A percentile compares a stretch with the other conserved stretches of the same genome.
phyloP scores from a whole-genome alignment of 2,888 invertebrate genomes.

The Catocala nupta region DNA sequence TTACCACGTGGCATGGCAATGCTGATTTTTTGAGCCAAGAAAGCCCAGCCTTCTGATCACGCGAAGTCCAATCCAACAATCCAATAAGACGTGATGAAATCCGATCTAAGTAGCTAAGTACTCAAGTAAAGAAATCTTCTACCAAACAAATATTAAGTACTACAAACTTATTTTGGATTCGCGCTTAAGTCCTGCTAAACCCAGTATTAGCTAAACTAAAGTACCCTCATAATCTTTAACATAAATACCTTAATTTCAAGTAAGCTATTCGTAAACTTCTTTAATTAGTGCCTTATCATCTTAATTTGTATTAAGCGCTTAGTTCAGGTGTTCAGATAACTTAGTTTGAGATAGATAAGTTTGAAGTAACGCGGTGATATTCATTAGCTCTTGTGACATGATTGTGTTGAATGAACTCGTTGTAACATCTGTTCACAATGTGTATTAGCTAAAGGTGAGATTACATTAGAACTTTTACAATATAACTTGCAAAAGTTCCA shows the following conservation, averaged over 20 bases:
- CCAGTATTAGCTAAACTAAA: neutral
- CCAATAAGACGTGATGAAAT: too few species aligned
- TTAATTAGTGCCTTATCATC: constrained; percentile 1
- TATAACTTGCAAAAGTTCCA: too few species aligned
- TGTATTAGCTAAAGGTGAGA: neutral
- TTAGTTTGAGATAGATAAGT: constrained; percentile 5
- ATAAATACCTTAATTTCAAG: neutral
- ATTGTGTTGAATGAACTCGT: neutral
- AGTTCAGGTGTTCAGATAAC: constrained; percentile 6
- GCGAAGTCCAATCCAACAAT: too few species aligned
- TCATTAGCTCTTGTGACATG: neutral
- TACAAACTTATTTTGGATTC: too few species aligned
- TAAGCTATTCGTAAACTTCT: neutral
- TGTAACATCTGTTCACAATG: neutral
- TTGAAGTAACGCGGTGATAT: neutral
- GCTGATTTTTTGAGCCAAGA: too few species aligned
- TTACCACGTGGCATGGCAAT: too few species aligned
- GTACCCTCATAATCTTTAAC: neutral
- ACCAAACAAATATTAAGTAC: too few species aligned
- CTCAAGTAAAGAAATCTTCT: too few species aligned
- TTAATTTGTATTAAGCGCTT: constrained; percentile 6
- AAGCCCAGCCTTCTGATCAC: too few species aligned
- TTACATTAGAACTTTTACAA: neutral
- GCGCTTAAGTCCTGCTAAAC: too few species aligned
- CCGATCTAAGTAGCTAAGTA: too few species aligned